Base-by-base conservation (phyloP, 2,113 vertebrate species). In the Indicator indicator region DNA sequence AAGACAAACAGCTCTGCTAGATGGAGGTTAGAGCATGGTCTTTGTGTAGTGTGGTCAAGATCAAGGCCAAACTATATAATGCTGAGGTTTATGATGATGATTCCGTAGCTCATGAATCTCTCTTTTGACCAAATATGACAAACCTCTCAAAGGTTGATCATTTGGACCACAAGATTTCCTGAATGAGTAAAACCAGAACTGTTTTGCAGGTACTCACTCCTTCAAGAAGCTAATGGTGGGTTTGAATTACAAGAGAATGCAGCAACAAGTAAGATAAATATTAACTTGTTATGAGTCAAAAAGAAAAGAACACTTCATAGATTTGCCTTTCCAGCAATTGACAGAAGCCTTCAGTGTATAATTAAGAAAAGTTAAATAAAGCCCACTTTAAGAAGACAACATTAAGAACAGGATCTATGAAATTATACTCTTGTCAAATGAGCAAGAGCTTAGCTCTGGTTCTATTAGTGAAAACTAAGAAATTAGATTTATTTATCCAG, bases 321-420 rank as follows among this genome's bases (percentile, higher is more conserved):
- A 52, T 83, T 77, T 64, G 5, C 42, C 83, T 87, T 71, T 79
- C 56, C 64, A 83, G 32, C 69, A 83, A 64, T 19, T 86, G 83
- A 92, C 68, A 68, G 54, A 89, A 93, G 58, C 4, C 64, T 72
- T 64, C 65, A 70, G 58, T 73, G 30, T 82, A 54, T 84, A 86
- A 96, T 89, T 96, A 84, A 52, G 63, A 86, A 76, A 83, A 88
- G 50, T 92, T 83, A 90, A 89, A 86, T 81, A 90, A 95, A 94
- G 28, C 52, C 36, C 23, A 54, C 90, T 95, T 85, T 26, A 73
- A 62, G 73, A 92, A 75, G 79, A 46, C 16, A 1, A 93, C 92
- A 90, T 92, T 93, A 95, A 83, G 74, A 80, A 74, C 16, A 89
- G 83, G 80, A 80, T 93, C 90, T 94, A 65, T 62, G 27, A 91